Evolutionary conservation across 30 jellyfish, hydroid and myxozoan genomes (phyloP).

Genomic region (Phacellophora camtschatica): DNA sequence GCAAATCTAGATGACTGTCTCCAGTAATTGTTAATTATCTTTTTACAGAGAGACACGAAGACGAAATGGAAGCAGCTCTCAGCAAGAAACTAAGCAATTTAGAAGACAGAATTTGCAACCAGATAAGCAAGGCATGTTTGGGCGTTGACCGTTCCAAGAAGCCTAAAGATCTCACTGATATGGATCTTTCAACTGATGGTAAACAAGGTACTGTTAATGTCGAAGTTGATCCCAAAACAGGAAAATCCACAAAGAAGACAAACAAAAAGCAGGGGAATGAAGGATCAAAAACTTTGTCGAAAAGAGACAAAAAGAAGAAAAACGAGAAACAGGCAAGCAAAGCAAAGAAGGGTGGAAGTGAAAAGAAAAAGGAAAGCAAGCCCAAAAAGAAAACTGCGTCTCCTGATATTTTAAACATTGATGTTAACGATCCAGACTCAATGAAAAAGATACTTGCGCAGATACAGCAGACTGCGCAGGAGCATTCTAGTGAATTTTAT

Average conservation of each 20-base stretch:
- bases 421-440: conserved; percentile 79
- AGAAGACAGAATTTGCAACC: conserved; percentile 54
- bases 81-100: conserved; percentile 38
- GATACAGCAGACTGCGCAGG: conserved; percentile 58
- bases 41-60: conserved; percentile 87
- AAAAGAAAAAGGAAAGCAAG: background rate
- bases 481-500: conserved; percentile 55
- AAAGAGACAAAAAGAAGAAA: conserved; percentile 46
- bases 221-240: conserved; percentile 63
- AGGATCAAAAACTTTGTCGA: conserved; percentile 70
- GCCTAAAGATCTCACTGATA: conserved; percentile 51
- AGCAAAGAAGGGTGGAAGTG: background rate
- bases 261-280: background rate
- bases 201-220: conserved; percentile 27
- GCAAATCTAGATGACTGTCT: too few species aligned
- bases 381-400: conserved; percentile 22
- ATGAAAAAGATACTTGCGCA: conserved; percentile 76
- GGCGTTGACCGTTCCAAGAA: conserved; percentile 70
- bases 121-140: conserved; percentile 70
- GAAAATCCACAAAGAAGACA: conserved; percentile 6
- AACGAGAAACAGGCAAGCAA: conserved; percentile 14
- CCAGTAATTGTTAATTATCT: too few species aligned
- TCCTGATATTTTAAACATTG: conserved; percentile 52
- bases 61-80: conserved; percentile 73
- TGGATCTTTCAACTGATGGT: conserved; percentile 73